These are phyloP conservation scores for Apamea epomidion DNA, from an alignment of 2,888 invertebrate genomes.

Conservation along the genomic window DNA sequence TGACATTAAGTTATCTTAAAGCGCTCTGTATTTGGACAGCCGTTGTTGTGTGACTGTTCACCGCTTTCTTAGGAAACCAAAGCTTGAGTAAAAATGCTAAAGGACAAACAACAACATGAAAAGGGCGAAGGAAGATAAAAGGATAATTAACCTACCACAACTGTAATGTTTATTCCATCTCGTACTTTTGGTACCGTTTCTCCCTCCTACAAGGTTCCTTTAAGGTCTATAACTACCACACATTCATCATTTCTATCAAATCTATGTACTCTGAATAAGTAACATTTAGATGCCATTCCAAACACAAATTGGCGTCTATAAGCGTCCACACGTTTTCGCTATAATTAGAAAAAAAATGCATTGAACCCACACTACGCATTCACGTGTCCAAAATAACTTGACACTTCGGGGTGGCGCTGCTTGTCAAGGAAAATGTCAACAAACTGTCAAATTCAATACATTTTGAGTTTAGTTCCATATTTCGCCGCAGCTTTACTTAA, in stretches of 20 bases:
- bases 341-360: constrained; percentile 54
- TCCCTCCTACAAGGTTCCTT: background rate
- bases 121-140: no score
- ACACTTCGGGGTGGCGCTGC: constrained; percentile 1
- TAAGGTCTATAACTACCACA: no score
- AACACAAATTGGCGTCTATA: constrained; percentile 9
- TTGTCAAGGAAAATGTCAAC: background rate
- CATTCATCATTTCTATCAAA: background rate
- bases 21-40: background rate
- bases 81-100: background rate
- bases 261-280: background rate
- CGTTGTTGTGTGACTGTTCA: background rate
- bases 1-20: no score
- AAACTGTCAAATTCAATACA: constrained; percentile 25
- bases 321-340: constrained; percentile 27
- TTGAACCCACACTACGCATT: constrained; percentile 42
- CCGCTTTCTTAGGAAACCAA: background rate
- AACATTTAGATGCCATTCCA: background rate
- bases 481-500: constrained; percentile 27
- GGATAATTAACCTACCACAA: background rate
- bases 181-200: constrained; percentile 8
- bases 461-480: constrained; percentile 15
- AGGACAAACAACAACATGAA: background rate
- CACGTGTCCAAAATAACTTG: background rate
- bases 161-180: background rate